Evolutionary conservation across 2,113 vertebrate species (phyloP), one percentile per base, ranked within the genome.

Genomic region (Eira barbara): DNA sequence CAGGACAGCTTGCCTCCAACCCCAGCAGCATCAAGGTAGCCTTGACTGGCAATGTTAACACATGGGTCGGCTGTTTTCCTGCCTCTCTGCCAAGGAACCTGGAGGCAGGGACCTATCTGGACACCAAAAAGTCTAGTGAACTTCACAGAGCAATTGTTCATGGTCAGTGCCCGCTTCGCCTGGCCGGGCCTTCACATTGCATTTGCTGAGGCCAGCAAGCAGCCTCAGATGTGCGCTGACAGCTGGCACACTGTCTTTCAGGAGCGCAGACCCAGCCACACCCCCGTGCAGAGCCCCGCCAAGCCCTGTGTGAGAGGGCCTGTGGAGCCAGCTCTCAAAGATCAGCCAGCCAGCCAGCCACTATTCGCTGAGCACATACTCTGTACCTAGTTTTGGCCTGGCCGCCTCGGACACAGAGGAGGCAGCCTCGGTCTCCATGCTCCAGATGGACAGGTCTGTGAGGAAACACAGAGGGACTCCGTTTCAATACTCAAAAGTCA

Each of bases 101-200:
- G 74, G 57, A 97, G 95, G 95, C 96, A 88, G 76, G 86, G 63
- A 93, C n/a, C 47, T 98, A 98, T 98, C 98, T 97, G 98, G 92
- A 98, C 97, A 98, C 98, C 98, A 98, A 98, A 97, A 99, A 99
- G 97, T 98, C 98, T 98, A 99, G 98, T 99, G 99, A 99, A 99
- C 98, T 98, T 99, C 99, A 99, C 98, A 98, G 96, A 98, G 98
- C 98, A 98, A 99, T 98, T 98, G 98, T 98, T 99, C 98, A 99
- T 98, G 99, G 99, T 99, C 99, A 99, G 98, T 95, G 98, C 98
- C 98, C 97, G 98, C 98, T 97, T 98, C 97, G 98, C 98, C 98
- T 98, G 97, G 97, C 94, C 71, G 97, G 98, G 98, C 98, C 98
- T 99, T 99, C 99, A 99, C 98, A 98, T 97, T 98, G 97, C 98